Evolutionary conservation across 2,797 vertebrate species (phyloP).

Genomic region (Tiaroga cobitis): DNA sequence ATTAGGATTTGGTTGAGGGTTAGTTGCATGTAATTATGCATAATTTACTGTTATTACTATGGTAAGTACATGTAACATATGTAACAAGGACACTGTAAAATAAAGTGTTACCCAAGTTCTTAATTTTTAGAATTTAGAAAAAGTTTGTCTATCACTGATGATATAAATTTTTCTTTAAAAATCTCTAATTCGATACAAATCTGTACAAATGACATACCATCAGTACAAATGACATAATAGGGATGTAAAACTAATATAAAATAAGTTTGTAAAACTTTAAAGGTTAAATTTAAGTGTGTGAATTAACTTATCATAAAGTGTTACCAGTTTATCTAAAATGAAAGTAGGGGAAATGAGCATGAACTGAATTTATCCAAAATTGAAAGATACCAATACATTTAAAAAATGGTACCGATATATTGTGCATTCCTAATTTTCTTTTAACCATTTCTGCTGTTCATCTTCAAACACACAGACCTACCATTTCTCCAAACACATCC

Average conservation of each 20-base stretch:
- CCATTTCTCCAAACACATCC: constrained; percentile 93
- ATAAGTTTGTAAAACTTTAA: neutral
- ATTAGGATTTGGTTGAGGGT: too few relatives aligned
- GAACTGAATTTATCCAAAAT: neutral
- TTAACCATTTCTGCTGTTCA: neutral
- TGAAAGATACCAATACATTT: neutral
- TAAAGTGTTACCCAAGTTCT: too few relatives aligned
- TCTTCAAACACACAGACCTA: constrained; percentile 59
- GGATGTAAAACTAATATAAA: neutral
- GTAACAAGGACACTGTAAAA: too few relatives aligned
- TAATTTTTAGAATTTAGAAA: too few relatives aligned
- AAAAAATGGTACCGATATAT: neutral
- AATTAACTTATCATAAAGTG: neutral
- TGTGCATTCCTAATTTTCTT: neutral
- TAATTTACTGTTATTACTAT: too few relatives aligned
- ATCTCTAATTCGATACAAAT: too few relatives aligned
- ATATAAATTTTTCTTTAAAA: too few relatives aligned
- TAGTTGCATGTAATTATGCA: too few relatives aligned
- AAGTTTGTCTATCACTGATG: too few relatives aligned
- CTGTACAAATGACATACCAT: too few relatives aligned
- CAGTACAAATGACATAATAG: neutral
- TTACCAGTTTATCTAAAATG: neutral
- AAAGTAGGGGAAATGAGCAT: neutral
- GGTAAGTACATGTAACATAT: too few relatives aligned
- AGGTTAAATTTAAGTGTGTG: neutral